phyloP scores from a whole-genome alignment of 1,140 invertebrate genomes.

The Pteromalus puparum region DNA sequence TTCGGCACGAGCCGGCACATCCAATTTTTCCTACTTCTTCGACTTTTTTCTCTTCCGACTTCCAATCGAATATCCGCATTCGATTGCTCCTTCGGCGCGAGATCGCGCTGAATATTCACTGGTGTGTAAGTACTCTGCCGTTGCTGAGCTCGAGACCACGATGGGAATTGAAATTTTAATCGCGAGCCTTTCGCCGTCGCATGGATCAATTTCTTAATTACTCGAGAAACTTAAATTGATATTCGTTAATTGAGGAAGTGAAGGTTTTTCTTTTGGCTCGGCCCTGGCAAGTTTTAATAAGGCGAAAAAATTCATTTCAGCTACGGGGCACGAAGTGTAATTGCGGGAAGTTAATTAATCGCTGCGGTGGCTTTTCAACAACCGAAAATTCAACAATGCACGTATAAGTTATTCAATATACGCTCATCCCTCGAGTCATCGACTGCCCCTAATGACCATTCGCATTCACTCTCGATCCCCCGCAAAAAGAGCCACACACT shows the following conservation, averaged over 20 bases:
- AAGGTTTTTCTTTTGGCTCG: constrained; percentile 9
- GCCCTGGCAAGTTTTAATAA: constrained; percentile 29
- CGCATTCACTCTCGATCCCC: background rate
- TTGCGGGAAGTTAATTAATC: constrained; percentile 10
- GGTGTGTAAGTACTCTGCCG: background rate
- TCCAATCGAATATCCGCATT: constrained; percentile 40
- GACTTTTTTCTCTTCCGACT: constrained; percentile 20
- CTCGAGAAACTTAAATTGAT: constrained; percentile 53
- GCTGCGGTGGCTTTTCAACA: background rate
- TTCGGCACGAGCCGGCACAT: background rate
- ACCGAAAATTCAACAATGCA: background rate
- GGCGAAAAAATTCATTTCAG: background rate
- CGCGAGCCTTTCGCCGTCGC: background rate
- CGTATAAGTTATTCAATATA: too few species aligned
- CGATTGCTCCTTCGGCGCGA: constrained; percentile 31
- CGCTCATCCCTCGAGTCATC: background rate
- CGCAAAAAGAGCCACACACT: background rate
- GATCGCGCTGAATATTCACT: constrained; percentile 15
- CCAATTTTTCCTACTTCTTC: constrained; percentile 1
- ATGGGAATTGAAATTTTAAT: constrained; percentile 53
- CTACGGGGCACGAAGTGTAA: background rate
- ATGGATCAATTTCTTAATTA: constrained; percentile 53
- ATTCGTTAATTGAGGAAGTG: constrained; percentile 44
- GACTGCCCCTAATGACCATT: background rate
- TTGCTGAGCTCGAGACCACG: background rate